Conservation (phyloP, 2,797 vertebrate species). For the Myiotriccus ornatus region DNA sequence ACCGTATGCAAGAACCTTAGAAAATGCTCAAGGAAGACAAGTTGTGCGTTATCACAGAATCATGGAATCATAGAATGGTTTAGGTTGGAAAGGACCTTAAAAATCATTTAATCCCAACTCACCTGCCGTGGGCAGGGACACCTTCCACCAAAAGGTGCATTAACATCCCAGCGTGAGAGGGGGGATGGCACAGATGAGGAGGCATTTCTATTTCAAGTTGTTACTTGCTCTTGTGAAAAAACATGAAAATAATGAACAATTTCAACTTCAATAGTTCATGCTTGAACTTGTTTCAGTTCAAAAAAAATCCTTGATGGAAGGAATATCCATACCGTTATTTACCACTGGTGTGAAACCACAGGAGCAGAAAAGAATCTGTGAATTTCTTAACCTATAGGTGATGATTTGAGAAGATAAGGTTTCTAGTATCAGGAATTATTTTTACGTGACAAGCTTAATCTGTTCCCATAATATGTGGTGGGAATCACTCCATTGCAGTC, state of each 20-base stretch:
- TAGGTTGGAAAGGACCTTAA: neutral
- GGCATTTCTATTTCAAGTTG: neutral
- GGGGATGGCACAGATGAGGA: neutral
- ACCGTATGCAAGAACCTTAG: accelerated
- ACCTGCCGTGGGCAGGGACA: neutral
- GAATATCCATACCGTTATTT: neutral
- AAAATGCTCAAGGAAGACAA: neutral
- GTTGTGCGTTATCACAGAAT: neutral
- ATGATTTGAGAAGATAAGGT: neutral
- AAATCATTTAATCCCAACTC: neutral
- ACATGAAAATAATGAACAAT: neutral
- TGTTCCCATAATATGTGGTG: neutral
- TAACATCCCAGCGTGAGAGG: neutral
- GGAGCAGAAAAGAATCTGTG: neutral
- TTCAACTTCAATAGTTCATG: neutral
- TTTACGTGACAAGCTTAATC: neutral
- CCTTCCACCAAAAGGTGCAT: neutral
- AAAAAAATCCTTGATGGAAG: neutral
- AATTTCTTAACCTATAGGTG: neutral
- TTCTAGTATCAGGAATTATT: neutral
- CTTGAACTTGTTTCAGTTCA: neutral
- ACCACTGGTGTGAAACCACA: neutral
- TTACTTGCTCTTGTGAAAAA: neutral
- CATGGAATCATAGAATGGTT: neutral
- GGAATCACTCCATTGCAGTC: neutral